These are phyloP conservation scores for Apogon hyalosoma DNA, from an alignment of 2,797 vertebrate species.

Conservation along the genomic window DNA sequence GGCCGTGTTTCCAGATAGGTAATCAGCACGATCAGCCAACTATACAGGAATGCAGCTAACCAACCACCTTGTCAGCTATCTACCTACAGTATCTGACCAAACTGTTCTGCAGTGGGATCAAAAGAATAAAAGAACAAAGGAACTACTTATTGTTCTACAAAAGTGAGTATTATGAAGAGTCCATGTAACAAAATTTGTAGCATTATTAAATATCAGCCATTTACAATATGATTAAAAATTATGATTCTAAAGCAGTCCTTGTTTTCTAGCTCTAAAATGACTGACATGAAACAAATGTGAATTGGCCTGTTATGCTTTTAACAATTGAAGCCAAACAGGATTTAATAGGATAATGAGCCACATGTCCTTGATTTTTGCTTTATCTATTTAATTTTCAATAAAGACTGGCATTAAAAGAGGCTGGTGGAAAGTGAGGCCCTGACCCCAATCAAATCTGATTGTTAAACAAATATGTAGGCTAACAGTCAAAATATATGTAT, in stretches of 20 bases:
- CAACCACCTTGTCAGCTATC: background rate
- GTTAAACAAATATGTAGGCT: constrained; percentile 42
- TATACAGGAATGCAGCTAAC: constrained; percentile 22
- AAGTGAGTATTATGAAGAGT: too few relatives aligned
- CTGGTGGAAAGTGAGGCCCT: constrained; percentile 37
- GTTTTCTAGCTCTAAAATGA: background rate
- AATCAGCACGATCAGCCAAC: constrained; percentile 39
- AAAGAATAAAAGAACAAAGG: too few relatives aligned
- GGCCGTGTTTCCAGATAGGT: constrained; percentile 45
- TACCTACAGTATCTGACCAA: background rate
- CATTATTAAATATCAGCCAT: too few relatives aligned
- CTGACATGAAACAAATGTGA: constrained; percentile 17
- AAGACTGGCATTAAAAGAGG: constrained; percentile 48
- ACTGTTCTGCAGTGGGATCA: too few relatives aligned
- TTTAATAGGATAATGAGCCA: constrained; percentile 49
- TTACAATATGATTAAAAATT: too few relatives aligned
- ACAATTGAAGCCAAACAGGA: constrained; percentile 51
- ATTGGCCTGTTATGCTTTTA: constrained; percentile 23
- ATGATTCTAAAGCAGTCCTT: constrained; percentile 3
- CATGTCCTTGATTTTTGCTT: constrained; percentile 36
- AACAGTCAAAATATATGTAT: constrained; percentile 37
- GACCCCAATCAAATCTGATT: constrained; percentile 67
- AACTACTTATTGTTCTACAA: too few relatives aligned
- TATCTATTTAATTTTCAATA: constrained; percentile 53
- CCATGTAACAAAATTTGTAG: too few relatives aligned